A percentile compares a stretch with the other conserved stretches of the same genome.
These are phyloP conservation scores for Bubo scandiacus DNA, from an alignment of 2,113 vertebrate genomes.

Conservation along the genomic window DNA sequence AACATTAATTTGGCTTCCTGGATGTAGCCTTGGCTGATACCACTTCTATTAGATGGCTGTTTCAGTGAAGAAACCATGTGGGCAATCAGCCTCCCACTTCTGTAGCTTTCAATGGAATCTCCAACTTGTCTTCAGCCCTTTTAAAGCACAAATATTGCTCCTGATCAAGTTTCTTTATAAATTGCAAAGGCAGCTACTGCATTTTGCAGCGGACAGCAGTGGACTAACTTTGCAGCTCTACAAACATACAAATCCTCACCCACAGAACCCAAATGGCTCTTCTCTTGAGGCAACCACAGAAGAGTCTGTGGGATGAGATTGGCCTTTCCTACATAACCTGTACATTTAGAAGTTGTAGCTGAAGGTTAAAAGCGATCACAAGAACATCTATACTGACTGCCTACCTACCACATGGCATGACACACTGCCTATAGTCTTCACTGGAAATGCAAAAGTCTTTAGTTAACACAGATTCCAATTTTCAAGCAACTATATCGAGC, in stretches of 20 bases:
- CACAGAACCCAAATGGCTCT: neutral
- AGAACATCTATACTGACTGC: neutral
- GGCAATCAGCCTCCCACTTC: neutral
- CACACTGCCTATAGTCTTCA: neutral
- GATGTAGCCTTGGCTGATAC: rapidly evolving
- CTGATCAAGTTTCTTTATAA: neutral
- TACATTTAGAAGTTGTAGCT: neutral
- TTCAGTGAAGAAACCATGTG: neutral
- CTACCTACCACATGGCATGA: too few relatives aligned
- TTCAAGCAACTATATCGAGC: neutral
- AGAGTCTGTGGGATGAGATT: neutral
- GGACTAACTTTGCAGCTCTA: neutral
- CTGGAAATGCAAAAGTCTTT: neutral
- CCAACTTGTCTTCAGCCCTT: neutral
- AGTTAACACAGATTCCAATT: neutral
- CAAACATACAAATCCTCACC: neutral
- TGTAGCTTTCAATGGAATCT: neutral
- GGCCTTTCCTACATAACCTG: neutral
- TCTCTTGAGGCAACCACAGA: neutral
- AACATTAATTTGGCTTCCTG: neutral
- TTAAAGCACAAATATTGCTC: neutral
- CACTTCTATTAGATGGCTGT: neutral
- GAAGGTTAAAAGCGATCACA: neutral
- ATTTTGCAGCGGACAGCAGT: rapidly evolving
- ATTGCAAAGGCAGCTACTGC: neutral